A percentile compares a stretch with the other conserved stretches of the same genome.
Conservation (phyloP, 2,113 vertebrate species). For the Archilochus colubris region DNA sequence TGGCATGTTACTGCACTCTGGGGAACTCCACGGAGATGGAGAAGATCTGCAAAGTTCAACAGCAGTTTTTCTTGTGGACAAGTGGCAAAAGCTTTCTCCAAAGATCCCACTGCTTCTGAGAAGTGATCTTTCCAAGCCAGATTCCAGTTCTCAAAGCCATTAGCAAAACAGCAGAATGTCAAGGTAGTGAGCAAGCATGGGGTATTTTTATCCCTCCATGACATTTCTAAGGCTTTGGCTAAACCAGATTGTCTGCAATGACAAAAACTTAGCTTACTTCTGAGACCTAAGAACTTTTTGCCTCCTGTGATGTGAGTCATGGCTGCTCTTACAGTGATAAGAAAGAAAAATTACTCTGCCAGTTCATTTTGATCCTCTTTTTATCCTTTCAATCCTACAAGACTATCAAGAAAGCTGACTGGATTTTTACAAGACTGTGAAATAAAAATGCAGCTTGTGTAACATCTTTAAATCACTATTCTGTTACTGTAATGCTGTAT, state of each 20-base stretch:
- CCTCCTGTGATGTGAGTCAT: background rate
- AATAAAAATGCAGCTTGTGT: background rate
- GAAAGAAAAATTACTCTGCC: background rate
- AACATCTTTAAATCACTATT: background rate
- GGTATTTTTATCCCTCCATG: background rate
- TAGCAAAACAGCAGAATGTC: background rate
- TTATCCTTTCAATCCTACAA: background rate
- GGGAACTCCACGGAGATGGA: background rate
- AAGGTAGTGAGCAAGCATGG: background rate
- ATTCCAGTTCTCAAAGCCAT: background rate
- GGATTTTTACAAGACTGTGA: background rate
- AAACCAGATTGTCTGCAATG: background rate
- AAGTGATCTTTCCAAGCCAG: background rate
- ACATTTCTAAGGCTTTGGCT: background rate
- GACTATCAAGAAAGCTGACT: background rate
- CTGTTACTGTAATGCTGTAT: background rate
- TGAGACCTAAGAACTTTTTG: background rate
- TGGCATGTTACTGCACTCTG: rapidly evolving
- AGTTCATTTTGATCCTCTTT: background rate
- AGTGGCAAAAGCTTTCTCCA: background rate
- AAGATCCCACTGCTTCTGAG: background rate
- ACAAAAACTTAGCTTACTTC: background rate
- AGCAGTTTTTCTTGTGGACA: background rate
- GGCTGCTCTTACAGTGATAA: background rate
- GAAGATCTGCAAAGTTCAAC: background rate